A percentile compares a stretch with the other conserved stretches of the same genome.
Conservation (phyloP, 1,140 invertebrate species). For the Galleria mellonella region DNA sequence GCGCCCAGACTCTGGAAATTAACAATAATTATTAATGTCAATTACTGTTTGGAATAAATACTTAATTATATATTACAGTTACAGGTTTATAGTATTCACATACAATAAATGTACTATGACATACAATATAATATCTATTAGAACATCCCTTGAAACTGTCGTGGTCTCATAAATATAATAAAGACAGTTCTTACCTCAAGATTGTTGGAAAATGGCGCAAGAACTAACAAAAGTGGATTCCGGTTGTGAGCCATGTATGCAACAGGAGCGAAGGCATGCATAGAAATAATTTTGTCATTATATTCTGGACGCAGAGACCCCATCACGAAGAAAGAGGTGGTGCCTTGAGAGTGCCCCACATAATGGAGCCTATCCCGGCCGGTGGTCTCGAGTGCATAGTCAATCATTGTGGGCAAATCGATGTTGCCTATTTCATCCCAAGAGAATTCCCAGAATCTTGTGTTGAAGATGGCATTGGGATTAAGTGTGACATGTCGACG, state of each 20-base stretch:
- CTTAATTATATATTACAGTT: not conserved
- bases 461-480: slow-evolving; percentile 68
- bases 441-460: slow-evolving; percentile 85
- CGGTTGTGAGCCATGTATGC: slow-evolving; percentile 77
- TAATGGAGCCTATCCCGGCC: slow-evolving; percentile 78
- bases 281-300: slow-evolving; percentile 78
- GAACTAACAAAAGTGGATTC: slow-evolving; percentile 68
- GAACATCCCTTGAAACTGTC: no score
- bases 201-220: slow-evolving; percentile 45
- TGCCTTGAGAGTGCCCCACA: slow-evolving; percentile 83
- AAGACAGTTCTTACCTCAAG: slow-evolving; percentile 35
- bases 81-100: not conserved
- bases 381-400: slow-evolving; percentile 79
- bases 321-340: slow-evolving; percentile 79
- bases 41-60: not conserved
- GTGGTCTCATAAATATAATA: no score
- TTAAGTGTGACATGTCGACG: slow-evolving; percentile 73
- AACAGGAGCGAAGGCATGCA: slow-evolving; percentile 81
- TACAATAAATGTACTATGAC: not conserved
- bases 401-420: slow-evolving; percentile 85
- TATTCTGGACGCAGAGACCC: slow-evolving; percentile 78
- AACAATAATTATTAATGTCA: slow-evolving; percentile 4
- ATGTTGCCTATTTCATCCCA: slow-evolving; percentile 87
- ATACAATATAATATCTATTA: no score
- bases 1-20: slow-evolving; percentile 31